These are phyloP conservation scores for Leucophora obtusa DNA, from an alignment of 2,888 invertebrate genomes.

Conservation along the genomic window DNA sequence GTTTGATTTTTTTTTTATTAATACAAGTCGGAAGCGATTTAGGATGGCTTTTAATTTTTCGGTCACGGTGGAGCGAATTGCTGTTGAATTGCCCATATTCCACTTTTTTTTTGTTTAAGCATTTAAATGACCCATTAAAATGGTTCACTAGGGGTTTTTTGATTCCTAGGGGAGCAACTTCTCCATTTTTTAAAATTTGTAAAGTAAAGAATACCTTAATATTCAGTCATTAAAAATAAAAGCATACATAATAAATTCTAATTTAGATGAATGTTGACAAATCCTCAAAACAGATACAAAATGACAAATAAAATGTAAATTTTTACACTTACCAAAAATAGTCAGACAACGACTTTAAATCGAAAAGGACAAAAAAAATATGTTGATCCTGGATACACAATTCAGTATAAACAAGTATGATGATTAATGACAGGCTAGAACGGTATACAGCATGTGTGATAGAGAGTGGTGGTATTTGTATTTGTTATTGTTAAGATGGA, in stretches of 20 bases:
- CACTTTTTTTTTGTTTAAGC: too few species aligned
- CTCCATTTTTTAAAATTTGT: too few species aligned
- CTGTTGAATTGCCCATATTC: too few species aligned
- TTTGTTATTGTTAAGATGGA: background rate
- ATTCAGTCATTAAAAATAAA: background rate
- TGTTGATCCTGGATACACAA: slow-evolving; percentile 26
- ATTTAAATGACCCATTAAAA: too few species aligned
- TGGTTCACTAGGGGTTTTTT: too few species aligned
- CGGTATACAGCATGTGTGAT: background rate
- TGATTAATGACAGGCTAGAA: slow-evolving; percentile 56
- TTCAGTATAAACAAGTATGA: slow-evolving; percentile 40
- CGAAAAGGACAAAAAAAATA: slow-evolving; percentile 20
- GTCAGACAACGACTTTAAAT: background rate
- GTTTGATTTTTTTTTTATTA: too few species aligned
- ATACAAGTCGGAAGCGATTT: too few species aligned
- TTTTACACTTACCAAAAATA: slow-evolving; percentile 41
- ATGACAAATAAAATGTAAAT: slow-evolving; percentile 62
- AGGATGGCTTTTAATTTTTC: too few species aligned
- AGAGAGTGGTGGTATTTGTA: background rate
- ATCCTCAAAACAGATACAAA: slow-evolving; percentile 29
- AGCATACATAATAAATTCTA: slow-evolving; percentile 46
- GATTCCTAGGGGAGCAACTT: too few species aligned
- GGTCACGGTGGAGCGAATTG: too few species aligned
- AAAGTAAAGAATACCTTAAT: too few species aligned
- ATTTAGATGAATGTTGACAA: slow-evolving; percentile 58